Evolutionary conservation across 2,113 vertebrate species (phyloP), one percentile per base, ranked within the genome.

Genomic region (Serilophus lunatus): DNA sequence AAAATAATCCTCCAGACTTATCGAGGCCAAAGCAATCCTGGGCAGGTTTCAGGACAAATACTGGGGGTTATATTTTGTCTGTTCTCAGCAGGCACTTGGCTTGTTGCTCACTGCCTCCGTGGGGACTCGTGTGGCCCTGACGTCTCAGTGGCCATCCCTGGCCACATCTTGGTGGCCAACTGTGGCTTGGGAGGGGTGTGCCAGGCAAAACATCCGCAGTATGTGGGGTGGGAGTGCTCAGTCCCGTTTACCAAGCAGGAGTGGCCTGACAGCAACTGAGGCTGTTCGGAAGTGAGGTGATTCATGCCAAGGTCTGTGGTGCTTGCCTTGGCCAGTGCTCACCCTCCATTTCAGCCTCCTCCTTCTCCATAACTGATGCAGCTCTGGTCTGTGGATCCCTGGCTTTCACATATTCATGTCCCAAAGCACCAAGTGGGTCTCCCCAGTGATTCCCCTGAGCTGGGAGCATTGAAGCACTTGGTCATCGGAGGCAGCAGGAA

Each of bases 31-130:
- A 89, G 63, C 66, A 54, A 56, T 63, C 60, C 82, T 93, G 85
- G 81, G 59, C 70, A 66, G 56, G 59, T 85, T 84, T 95, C 91
- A 93, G 88, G 74, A 86, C 81, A 94, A 95, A 95, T 56, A 88
- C 35, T 61, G 64, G 42, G n/a, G 56, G 75, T 29, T 90, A 77
- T 86, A 71, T 82, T 96, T 86, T 66, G 56, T 93, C 84, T 94
- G 61, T 64, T 84, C 90, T 87, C 44, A 4, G 80, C 76, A 74
- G 7, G 18, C 45, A 0, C 63, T 90, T 93, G 78, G 77, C 90
- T 72, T 33, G 0, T 75, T 0, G 5, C 51, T 72, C 2, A 3
- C 61, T 71, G 71, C 44, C 49, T 94, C 53, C 76, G 40, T 0
- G 0, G 56, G 51, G 78, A 78, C 36, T 57, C 2, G 0, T 4